Evolutionary conservation across 2,888 invertebrate genomes (phyloP).

Genomic region (Heliconius ismenius): DNA sequence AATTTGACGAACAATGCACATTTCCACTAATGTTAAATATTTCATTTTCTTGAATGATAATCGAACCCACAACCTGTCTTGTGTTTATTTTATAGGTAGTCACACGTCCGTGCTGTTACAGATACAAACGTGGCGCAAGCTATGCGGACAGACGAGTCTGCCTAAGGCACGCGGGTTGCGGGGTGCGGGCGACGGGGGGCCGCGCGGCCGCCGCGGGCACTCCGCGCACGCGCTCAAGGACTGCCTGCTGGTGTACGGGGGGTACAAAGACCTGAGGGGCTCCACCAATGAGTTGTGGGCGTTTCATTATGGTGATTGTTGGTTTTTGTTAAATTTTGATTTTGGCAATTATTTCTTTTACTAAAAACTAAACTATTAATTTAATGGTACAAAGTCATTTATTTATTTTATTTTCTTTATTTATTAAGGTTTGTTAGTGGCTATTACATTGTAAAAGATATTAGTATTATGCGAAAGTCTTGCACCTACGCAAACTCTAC

Average conservation of each 20-base stretch:
- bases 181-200: constrained; percentile 73
- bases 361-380: too few relatives aligned
- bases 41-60: too few relatives aligned
- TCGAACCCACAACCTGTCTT: too few relatives aligned
- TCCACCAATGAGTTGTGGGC: constrained; percentile 93
- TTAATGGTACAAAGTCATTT: too few relatives aligned
- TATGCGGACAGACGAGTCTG: constrained; percentile 73
- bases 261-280: constrained; percentile 92
- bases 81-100: too few relatives aligned
- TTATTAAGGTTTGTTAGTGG: too few relatives aligned
- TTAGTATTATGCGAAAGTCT: too few relatives aligned
- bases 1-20: too few relatives aligned
- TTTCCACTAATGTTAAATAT: too few relatives aligned
- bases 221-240: constrained; percentile 89
- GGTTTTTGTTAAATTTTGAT: neutral
- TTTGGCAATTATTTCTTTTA: neutral
- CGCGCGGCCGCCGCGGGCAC: constrained; percentile 91
- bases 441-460: too few relatives aligned
- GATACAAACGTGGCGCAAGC: constrained; percentile 68
- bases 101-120: constrained; percentile 38
- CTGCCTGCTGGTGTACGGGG: constrained; percentile 92
- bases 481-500: too few relatives aligned
- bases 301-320: constrained; percentile 88
- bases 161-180: constrained; percentile 50
- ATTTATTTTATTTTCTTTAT: too few relatives aligned